These are phyloP conservation scores for Drosophila conformis DNA, from an alignment of 2,888 invertebrate genomes.

Conservation along the genomic window DNA sequence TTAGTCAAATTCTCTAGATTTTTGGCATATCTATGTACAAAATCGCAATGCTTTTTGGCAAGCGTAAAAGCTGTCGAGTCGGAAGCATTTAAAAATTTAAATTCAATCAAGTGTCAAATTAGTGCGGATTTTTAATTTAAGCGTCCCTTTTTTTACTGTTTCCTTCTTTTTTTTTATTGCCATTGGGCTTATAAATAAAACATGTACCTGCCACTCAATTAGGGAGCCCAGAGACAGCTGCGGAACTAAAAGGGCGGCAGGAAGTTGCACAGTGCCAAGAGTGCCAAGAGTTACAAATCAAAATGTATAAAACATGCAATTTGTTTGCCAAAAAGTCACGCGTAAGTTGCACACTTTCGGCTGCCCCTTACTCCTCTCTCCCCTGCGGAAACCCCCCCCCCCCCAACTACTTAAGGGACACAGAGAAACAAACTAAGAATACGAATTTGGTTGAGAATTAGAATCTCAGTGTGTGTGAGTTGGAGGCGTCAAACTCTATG, in stretches of 20 bases:
- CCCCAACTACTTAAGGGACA: constrained; percentile 39
- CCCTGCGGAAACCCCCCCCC: not conserved
- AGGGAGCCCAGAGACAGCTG: constrained; percentile 42
- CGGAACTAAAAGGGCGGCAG: not conserved
- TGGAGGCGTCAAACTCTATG: constrained; percentile 44
- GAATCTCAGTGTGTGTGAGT: constrained; percentile 6
- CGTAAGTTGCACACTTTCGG: constrained; percentile 61
- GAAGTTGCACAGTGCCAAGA: constrained; percentile 37
- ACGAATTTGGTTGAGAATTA: not conserved
- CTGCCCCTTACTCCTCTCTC: not conserved
- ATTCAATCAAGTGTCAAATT: constrained; percentile 82
- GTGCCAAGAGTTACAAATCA: constrained; percentile 72
- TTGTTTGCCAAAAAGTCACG: constrained; percentile 79
- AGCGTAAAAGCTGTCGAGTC: not conserved
- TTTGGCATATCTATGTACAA: not conserved
- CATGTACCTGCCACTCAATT: constrained; percentile 77
- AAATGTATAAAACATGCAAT: constrained; percentile 79
- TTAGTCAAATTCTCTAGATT: not conserved
- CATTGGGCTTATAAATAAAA: constrained; percentile 72
- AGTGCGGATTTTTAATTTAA: constrained; percentile 75
- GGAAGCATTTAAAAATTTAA: constrained; percentile 66
- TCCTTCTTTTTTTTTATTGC: constrained; percentile 18
- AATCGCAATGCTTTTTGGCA: too few relatives aligned
- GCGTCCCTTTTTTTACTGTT: constrained; percentile 52
- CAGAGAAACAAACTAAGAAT: constrained; percentile 21